phyloP scores from a whole-genome alignment of 2,113 vertebrate species.

The Chelonoidis abingdonii region DNA sequence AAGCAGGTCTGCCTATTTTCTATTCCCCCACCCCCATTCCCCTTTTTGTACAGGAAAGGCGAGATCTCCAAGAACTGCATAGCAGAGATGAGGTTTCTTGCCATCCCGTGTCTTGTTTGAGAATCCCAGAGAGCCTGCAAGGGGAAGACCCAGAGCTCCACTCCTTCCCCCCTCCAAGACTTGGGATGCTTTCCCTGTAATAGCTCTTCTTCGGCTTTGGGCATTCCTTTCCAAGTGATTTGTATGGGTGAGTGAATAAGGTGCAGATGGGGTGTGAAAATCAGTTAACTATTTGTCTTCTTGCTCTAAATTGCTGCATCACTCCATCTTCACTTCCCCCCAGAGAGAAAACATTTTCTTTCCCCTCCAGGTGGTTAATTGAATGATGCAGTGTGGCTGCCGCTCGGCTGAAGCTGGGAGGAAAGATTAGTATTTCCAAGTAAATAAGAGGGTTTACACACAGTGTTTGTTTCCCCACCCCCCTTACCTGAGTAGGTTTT shows the following conservation, averaged over 20 bases:
- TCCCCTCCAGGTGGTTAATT: background rate
- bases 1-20: background rate
- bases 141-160: background rate
- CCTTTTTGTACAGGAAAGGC: background rate
- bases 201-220: background rate
- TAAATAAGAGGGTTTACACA: background rate
- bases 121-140: background rate
- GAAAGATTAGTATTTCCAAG: background rate
- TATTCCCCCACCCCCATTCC: background rate
- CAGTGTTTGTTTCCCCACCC: background rate
- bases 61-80: background rate
- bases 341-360: background rate
- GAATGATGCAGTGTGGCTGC: background rate
- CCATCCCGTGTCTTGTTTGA: background rate
- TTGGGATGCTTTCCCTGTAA: background rate
- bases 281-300: background rate
- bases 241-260: background rate
- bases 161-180: rapidly evolving
- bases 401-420: background rate
- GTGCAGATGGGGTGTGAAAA: background rate
- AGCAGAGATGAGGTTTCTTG: background rate
- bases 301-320: background rate
- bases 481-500: background rate
- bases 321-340: background rate
- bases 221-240: background rate